Evolutionary conservation across 1,140 invertebrate genomes (phyloP).

Genomic region (Neoseiulus cucumeris): DNA sequence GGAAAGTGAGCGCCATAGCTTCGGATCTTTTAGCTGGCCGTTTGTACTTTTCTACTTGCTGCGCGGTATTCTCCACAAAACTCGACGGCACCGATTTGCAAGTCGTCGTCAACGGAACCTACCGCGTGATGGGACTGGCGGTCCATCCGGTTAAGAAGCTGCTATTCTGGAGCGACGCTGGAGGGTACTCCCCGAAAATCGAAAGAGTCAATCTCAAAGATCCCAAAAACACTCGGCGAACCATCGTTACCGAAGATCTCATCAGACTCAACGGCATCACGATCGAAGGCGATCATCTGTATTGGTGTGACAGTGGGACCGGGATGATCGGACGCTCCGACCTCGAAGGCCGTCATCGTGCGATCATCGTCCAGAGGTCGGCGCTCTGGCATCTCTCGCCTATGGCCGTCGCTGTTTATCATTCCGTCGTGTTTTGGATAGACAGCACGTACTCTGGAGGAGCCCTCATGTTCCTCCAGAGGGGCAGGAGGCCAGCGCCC

Average conservation of each 20-base stretch:
- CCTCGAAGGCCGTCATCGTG: constrained; percentile 1
- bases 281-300: constrained; percentile 6
- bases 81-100: neutral
- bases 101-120: neutral
- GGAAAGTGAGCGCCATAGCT: constrained; percentile 4
- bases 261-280: constrained; percentile 5
- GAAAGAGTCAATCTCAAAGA: neutral
- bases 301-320: constrained; percentile 10
- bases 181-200: neutral
- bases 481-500: constrained; percentile 3
- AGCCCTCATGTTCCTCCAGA: constrained; percentile 4
- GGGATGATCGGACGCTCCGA: constrained; percentile 8
- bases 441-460: constrained; percentile 11
- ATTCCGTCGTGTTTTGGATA: constrained; percentile 9
- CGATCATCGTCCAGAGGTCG: constrained; percentile 9
- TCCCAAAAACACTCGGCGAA: neutral
- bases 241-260: constrained; percentile 2
- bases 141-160: constrained; percentile 3
- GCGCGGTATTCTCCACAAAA: neutral
- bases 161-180: constrained; percentile 6
- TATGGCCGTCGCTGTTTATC: constrained; percentile 9
- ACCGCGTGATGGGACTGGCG: constrained; percentile 8
- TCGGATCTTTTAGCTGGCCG: neutral
- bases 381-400: constrained; percentile 8
- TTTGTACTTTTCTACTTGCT: constrained; percentile 6